Evolutionary conservation across 2,113 vertebrate species (phyloP), one percentile per base, ranked within the genome.

Genomic region (Scophthalmus maximus): DNA sequence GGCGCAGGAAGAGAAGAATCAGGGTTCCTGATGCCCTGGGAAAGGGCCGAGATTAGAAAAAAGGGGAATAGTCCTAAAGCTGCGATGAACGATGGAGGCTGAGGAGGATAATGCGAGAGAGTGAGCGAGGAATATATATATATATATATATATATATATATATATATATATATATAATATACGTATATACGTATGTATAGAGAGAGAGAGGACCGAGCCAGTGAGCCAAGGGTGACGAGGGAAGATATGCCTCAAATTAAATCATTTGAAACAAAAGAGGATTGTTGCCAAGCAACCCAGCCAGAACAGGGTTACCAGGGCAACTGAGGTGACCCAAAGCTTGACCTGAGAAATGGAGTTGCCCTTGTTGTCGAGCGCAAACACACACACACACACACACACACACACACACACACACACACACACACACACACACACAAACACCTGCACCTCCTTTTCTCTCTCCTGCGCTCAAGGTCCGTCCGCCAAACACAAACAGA

Each of bases 211-310:
- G 44, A 73, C 65, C 76, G 68, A 85, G 77, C 69, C 70, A 67
- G 51, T 46, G 76, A 81, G 46, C 51, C 75, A 68, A 40, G 76
- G 84, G 80, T 88, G 82, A 87, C 49, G 58, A 84, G 64, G 30
- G 69, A 78, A 82, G 74, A 88, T 90, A 89, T 86, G 88, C 87
- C 87, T 81, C 86, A 92, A 93, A 92, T 92, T 89, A 94, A 93
- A 92, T 92, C 83, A 92, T 91, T 91, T 92, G 84, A 89, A 91
- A 92, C 90, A 92, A 92, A 92, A 85, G 86, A 87, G 71, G 84
- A 83, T 83, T 44, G 93, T 94, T 93, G 92, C 93, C 89, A 91
- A 80, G 92, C 92, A 93, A 94, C 93, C 84, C 65, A 76, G 62
- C 73, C 60, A 70, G 82, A 86, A 87, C 85, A 56, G 83, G 91